Conservation (phyloP, 1,140 invertebrate genomes). For the Trichonephila clavata region DNA sequence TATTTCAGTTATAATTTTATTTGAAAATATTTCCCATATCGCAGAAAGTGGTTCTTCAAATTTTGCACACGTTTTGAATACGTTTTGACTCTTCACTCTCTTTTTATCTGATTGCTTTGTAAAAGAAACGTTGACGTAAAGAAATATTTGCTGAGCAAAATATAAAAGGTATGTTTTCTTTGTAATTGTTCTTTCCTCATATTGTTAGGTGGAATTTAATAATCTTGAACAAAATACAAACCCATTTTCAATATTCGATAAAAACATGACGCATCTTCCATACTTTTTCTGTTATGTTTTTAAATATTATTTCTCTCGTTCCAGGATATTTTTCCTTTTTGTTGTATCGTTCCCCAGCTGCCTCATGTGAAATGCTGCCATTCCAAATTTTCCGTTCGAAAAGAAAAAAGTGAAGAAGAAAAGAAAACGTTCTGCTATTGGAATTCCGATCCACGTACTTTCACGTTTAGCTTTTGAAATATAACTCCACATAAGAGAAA, state of each 20-base stretch:
- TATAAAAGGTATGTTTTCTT: no score
- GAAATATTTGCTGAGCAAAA: no score
- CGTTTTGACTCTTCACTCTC: no score
- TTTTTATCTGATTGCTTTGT: no score
- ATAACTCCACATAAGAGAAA: conserved; percentile 45
- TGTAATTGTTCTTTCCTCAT: no score
- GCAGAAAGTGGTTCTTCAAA: no score
- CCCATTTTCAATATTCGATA: not conserved
- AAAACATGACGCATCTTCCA: not conserved
- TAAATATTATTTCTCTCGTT: not conserved
- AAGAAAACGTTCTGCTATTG: conserved; percentile 9
- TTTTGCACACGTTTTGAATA: no score
- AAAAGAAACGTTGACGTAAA: no score
- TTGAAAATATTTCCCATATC: no score
- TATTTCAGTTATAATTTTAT: no score
- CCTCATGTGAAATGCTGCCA: not conserved
- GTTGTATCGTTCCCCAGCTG: not conserved
- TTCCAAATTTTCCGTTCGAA: not conserved
- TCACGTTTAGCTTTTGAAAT: conserved; percentile 42
- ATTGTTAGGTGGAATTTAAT: no score
- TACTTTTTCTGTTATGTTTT: not conserved
- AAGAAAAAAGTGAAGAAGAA: not conserved
- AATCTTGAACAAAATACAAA: not conserved
- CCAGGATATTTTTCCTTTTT: not conserved
- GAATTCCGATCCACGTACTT: conserved; percentile 40